Conservation (phyloP, 53 echinoderm and acorn worm genomes). For the Stichopus horrens region DNA sequence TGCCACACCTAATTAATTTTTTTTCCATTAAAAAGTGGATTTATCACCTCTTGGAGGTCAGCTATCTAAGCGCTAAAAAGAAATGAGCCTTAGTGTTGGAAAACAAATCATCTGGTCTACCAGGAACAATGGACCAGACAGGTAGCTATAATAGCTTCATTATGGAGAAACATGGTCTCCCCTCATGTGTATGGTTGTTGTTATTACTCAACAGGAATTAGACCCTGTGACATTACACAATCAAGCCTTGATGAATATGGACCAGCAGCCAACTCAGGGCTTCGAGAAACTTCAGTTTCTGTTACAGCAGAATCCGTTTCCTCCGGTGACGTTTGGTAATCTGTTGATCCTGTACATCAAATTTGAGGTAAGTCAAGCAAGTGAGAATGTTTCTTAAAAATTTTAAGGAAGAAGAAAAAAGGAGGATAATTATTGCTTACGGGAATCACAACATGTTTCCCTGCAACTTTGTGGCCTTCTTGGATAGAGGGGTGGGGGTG, state of each 20-base stretch:
- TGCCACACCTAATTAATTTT: too few species aligned
- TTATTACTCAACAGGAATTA: conserved; percentile 61
- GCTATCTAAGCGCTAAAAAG: too few species aligned
- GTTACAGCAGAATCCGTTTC: conserved; percentile 96
- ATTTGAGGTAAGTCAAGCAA: conserved; percentile 76
- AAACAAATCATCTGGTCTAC: too few species aligned
- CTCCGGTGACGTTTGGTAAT: conserved; percentile 98
- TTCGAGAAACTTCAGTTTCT: conserved; percentile 97
- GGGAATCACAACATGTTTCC: not conserved
- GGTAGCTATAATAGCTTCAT: too few species aligned
- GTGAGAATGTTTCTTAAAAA: not conserved
- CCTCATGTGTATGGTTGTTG: too few species aligned
- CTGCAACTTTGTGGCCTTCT: not conserved
- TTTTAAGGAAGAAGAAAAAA: not conserved
- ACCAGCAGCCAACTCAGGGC: conserved; percentile 84
- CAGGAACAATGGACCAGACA: too few species aligned
- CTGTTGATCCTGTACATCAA: conserved; percentile 85
- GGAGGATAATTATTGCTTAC: not conserved
- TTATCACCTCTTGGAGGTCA: too few species aligned
- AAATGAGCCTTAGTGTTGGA: too few species aligned
- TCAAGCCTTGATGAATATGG: conserved; percentile 99
- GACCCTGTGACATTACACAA: conserved; percentile 97
- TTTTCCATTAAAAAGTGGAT: too few species aligned
- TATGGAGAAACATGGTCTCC: too few species aligned
- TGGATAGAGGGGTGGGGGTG: not conserved